Base-by-base conservation (phyloP, 1,140 invertebrate species). In the Streblospio benedicti region DNA sequence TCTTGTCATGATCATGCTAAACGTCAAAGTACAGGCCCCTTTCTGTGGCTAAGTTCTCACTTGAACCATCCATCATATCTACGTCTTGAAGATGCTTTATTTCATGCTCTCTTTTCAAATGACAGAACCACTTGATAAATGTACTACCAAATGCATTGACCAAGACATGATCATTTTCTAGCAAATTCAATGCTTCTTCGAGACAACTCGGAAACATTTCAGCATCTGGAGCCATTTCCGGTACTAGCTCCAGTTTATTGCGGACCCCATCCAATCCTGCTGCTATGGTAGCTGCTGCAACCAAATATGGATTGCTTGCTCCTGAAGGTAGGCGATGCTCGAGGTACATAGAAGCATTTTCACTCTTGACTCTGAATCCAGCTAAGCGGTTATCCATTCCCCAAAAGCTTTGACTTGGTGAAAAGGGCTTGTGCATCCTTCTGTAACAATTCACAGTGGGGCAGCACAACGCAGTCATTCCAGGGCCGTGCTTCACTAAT, bases 181-280 rank as follows among this genome's bases (percentile, higher is more conserved):
- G 32, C 18, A 27, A 30, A 4, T 60, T 28, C 32, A 70, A 52
- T 14, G 65, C 65, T n/a, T 59, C 61, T n/a, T 50, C 18, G 43
- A 67, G 60, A 0, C 47, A 53, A 25, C 41, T 38, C 0, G 68
- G 67, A 23, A 70, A 35, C 6, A 28, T 44, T 6, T n/a, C n/a
- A 35, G 38, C 38, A 4, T 27, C 28, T 9, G 43, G 2, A 16
- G 47, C 27, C 2, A 45, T 18, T 18, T 18, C 20, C 6, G 25
- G 20, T 47, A 27, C 49, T 31, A 31, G 20, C 2, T 41, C 38
- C n/a, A 62, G 57, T 35, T 50, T 61, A 25, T 61, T 58, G 38
- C 57, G 43, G 16, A 68, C 54, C n/a, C 68, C 67, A 44, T 68
- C 66, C 54, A 70, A 43, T 12, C 65, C 67, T 1, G 68, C 67